Base-by-base conservation (phyloP, 2,888 invertebrate genomes). In the Drosophila tanythrix region DNA sequence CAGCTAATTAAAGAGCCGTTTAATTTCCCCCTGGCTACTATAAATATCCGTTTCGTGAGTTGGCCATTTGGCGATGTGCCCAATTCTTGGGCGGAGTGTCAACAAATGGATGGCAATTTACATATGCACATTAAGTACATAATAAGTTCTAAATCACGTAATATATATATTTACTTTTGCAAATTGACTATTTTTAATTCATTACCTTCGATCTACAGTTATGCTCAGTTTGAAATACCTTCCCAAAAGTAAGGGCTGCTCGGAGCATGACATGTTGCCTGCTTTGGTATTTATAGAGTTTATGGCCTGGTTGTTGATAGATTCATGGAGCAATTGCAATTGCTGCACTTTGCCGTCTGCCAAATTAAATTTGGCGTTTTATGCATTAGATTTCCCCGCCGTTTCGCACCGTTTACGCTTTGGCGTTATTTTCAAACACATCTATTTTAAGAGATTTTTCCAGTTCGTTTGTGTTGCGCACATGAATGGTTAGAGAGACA, bases 401-500 rank as follows among this genome's bases (percentile, higher is more conserved):
- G 1, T 33, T 33, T 33, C 62, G 68, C 59, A 60, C 25, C 60
- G 74, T 64, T 74, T 60, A n/a, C 57, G 21, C 53, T 59, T 29
- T 51, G 56, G 31, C 58, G 68, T 40, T 76, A 58, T 69, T 51
- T 59, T 53, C 43, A 43, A 48, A 57, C 40, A 48, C 57, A 74
- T 77, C 51, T 76, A 79, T 81, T 85, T 85, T 81, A 73, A 77
- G 62, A 70, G 56, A 63, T 67, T 76, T 83, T 71, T 77, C 70
- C 85, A 88, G 79, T 76, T 85, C 67, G 84, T 81, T 85, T 83
- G 79, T 51, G 53, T 40, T 25, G 64, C 66, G 53, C 71, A 74
- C 74, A 81, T 76, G 79, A 79, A 73, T 79, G 69, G 67, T 38
- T 46, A 55, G 60, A 63, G 51, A 63, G 51, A 36, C 51, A 35